Evolutionary conservation across 2,797 vertebrate species (phyloP).

Genomic region (Macrochelys suwanniensis): DNA sequence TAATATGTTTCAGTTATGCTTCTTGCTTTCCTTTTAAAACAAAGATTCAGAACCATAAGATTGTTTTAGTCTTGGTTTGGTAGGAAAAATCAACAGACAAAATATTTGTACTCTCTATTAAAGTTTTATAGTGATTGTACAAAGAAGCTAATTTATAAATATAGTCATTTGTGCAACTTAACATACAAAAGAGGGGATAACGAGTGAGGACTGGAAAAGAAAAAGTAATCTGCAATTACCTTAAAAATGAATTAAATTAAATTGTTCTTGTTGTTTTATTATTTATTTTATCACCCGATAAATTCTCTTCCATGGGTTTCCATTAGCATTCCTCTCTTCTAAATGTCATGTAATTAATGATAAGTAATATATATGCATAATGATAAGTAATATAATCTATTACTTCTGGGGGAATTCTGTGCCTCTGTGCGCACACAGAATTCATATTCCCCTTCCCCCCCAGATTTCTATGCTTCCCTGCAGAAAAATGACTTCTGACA

Average conservation of each 20-base stretch:
- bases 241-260: not conserved
- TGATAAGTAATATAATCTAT: not conserved
- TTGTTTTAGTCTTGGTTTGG: not conserved
- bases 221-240: not conserved
- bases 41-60: not conserved
- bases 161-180: not conserved
- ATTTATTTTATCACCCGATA: not conserved
- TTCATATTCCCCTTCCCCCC: no score
- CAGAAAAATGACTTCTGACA: no score
- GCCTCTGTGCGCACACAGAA: no score
- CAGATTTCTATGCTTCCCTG: not conserved
- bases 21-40: not conserved
- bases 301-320: not conserved
- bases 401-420: no score
- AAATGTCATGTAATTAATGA: not conserved
- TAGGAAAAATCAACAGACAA: not conserved
- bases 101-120: not conserved
- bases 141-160: not conserved
- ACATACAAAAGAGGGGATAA: not conserved
- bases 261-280: not conserved
- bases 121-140: not conserved
- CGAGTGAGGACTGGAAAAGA: not conserved
- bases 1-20: not conserved
- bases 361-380: not conserved
- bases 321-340: not conserved